Evolutionary conservation across 2,797 vertebrate genomes (phyloP), one percentile per base, ranked within the genome.

Genomic region (Tadarida brasiliensis): DNA sequence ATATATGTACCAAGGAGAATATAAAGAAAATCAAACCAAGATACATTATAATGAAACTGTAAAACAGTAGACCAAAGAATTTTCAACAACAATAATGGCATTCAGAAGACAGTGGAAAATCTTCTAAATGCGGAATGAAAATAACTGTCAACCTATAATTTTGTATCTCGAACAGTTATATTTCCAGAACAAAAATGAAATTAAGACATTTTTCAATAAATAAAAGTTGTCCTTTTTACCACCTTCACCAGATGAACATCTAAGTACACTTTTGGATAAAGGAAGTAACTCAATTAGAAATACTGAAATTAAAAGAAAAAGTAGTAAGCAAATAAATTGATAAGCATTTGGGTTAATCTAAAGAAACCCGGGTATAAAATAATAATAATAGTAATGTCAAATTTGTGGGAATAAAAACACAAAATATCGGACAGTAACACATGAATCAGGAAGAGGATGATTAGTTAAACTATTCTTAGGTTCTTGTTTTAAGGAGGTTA

Each of bases 141-240:
- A 16, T 39, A 59, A 30, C 24, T 22, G 5, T 22, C 22, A 80
- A 49, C 19, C 19, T 95, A 57, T 28, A 73, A 54, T 89, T 77
- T 54, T 74, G 47, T 20, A 24, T 67, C 56, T 22, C 49, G 49
- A 68, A 83, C 91, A 73, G 54, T 59, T 70, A 1, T 28, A 59
- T 81, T 84, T 97, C 39, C 26, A 59, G 49, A 77, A 91, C 59
- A 96, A 33, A 83, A 83, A 63, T 59, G 28, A 44, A 84, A 84
- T 30, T 39, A 39, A 93, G 26, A 54, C 19, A 39, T 68, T 74
- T 91, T 88, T 73, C 28, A n/a, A 67, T 33, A 71, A 87, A 54
- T 22, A 28, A 89, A 73, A 54, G 14, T 28, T 67, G 16, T 65
- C 49, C 19, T 51, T 87, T 65, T 68, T 44, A n/a, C 15, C 28